phyloP scores from a whole-genome alignment of 2,797 vertebrate genomes.

The Acipenser oxyrinchus region DNA sequence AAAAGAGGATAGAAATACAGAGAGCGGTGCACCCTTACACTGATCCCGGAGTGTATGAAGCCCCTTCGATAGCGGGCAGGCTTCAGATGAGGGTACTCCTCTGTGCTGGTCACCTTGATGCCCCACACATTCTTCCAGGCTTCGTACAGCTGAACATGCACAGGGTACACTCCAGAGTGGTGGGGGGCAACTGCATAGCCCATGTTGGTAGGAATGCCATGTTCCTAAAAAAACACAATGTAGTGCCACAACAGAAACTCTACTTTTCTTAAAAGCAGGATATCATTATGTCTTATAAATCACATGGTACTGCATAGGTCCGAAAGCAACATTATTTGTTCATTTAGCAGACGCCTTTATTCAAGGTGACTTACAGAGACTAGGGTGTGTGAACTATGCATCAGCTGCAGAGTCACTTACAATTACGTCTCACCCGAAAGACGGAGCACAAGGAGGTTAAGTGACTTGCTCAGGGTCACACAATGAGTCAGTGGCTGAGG shows the following conservation, averaged over 20 bases:
- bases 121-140: slow-evolving; percentile 97
- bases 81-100: slow-evolving; percentile 96
- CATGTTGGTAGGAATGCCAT: slow-evolving; percentile 95
- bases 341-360: too few relatives aligned
- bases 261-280: background rate
- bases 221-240: slow-evolving; percentile 62
- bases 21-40: slow-evolving; percentile 58
- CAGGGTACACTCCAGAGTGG: slow-evolving; percentile 93
- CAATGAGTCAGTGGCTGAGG: too few relatives aligned
- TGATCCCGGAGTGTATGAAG: slow-evolving; percentile 91
- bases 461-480: too few relatives aligned
- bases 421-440: too few relatives aligned
- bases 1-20: background rate
- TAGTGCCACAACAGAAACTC: background rate
- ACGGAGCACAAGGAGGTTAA: too few relatives aligned
- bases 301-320: too few relatives aligned
- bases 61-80: slow-evolving; percentile 90
- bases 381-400: too few relatives aligned
- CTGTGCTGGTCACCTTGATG: slow-evolving; percentile 94
- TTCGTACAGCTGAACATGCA: slow-evolving; percentile 91
- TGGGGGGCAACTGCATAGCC: slow-evolving; percentile 94
- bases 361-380: too few relatives aligned
- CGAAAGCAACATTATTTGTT: too few relatives aligned
- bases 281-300: too few relatives aligned
- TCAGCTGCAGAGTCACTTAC: too few relatives aligned